These are phyloP conservation scores for Psilopogon haemacephalus DNA, from an alignment of 2,113 vertebrate genomes.

Conservation along the genomic window DNA sequence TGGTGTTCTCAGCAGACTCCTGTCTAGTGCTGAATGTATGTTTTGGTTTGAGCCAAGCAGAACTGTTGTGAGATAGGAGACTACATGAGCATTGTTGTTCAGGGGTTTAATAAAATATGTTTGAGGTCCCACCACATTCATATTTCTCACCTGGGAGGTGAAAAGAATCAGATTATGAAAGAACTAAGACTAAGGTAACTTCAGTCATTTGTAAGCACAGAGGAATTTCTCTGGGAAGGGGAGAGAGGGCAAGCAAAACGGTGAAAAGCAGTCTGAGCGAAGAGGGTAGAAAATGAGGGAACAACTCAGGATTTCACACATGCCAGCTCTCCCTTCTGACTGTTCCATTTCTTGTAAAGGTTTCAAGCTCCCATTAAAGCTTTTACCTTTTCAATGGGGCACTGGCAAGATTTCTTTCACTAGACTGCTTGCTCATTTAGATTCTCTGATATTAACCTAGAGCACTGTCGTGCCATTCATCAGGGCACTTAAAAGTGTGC, in stretches of 20 bases:
- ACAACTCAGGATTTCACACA: neutral
- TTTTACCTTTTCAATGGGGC: neutral
- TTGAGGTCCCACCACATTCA: neutral
- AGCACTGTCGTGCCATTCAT: neutral
- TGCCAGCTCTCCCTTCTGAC: neutral
- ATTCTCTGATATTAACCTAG: neutral
- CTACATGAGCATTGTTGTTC: neutral
- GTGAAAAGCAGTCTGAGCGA: neutral
- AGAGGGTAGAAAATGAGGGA: neutral
- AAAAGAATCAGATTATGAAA: neutral
- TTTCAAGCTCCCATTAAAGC: neutral
- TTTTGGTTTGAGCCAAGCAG: neutral
- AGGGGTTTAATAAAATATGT: neutral
- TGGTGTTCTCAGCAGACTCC: neutral
- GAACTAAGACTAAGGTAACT: neutral
- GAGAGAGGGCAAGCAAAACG: neutral
- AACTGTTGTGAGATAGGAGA: neutral
- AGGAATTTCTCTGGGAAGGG: neutral
- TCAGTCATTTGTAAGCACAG: neutral
- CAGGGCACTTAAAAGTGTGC: neutral
- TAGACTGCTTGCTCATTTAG: neutral
- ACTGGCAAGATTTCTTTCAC: neutral
- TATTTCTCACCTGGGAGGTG: neutral
- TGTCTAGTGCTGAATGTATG: neutral
- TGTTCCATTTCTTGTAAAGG: neutral